Percentiles rank a stretch among this genome's conserved stretches.
Conservation (phyloP, 2,113 vertebrate genomes). For the Casuarius casuarius region DNA sequence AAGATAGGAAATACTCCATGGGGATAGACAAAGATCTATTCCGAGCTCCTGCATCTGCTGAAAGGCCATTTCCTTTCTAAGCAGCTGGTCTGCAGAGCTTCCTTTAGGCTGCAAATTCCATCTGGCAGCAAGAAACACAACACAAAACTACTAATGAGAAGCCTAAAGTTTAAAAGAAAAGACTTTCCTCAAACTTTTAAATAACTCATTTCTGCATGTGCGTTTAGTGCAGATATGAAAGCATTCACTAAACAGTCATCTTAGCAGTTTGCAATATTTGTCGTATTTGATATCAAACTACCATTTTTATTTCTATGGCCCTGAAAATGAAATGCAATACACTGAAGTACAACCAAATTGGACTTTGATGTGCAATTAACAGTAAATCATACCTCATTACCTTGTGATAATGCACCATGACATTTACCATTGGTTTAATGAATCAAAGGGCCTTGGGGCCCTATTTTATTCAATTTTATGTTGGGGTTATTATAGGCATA, state of each 20-base stretch:
- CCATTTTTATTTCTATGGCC: constrained; percentile 18
- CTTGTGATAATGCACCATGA: constrained; percentile 68
- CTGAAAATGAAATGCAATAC: constrained; percentile 41
- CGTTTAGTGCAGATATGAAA: not conserved
- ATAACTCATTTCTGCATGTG: not conserved
- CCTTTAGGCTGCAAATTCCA: constrained; percentile 42
- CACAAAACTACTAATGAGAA: not conserved
- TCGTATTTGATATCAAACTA: not conserved
- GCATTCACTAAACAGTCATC: not conserved
- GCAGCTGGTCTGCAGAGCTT: constrained; percentile 14
- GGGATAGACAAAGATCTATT: constrained; percentile 25
- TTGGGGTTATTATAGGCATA: constrained; percentile 59
- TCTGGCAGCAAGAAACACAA: not conserved
- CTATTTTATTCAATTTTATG: constrained; percentile 73
- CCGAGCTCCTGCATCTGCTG: constrained; percentile 33
- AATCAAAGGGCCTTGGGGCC: constrained; percentile 54
- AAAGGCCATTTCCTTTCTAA: constrained; percentile 22
- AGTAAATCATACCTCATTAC: constrained; percentile 76
- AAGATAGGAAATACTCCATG: not conserved
- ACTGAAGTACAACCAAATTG: constrained; percentile 57
- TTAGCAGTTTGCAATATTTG: not conserved
- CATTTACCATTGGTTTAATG: constrained; percentile 73
- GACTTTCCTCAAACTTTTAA: not conserved
- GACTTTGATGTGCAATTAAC: constrained; percentile 72
- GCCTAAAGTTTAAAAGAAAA: not conserved